Evolutionary conservation across 2,888 invertebrate species (phyloP), one percentile per base, ranked within the genome.

Genomic region (Copidosoma aretas): DNA sequence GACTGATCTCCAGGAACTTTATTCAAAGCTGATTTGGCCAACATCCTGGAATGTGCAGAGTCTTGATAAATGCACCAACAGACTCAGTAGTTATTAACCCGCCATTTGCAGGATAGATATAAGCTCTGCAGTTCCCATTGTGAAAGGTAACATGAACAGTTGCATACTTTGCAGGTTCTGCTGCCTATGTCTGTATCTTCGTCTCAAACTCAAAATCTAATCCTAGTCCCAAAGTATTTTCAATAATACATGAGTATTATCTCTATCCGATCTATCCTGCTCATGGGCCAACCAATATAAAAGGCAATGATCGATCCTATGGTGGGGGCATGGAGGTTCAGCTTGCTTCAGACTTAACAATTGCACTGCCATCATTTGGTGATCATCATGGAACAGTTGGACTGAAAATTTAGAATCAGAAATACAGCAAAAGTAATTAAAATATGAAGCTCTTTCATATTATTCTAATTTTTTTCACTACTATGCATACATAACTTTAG

Each of bases 81-180:
- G 98, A 98, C 17, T 98, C 99, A 0, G 98, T 99, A 0, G 99
- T 98, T 15, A 98, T 95, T 0, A 99, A 86, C 75, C 97, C 95
- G 0, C 98, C 98, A 84, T 97, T 97, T 12, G 90, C 87, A 73
- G 97, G 97, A 83, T 99, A 99, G 3, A 97, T 96, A 10, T 97
- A 98, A 0, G 98, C 93, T 64, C 98, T 87, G 74, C 98, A 99
- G 66, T 94, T 92, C 77, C 94, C 96, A 85, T 98, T 98, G 84
- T 99, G 98, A 4, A 97, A 95, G 2, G 99, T 99, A 46, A 99
- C 97, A 81, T 98, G 99, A 0, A 98, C 98, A 0, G 99, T 99
- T 86, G 99, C 98, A 81, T 99, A 99, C 14, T 95, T 90, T 0
- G 97, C 95, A 0, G 98, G 98, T 82, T 99, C 98, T 0, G 98